A percentile compares a stretch with the other conserved stretches of the same genome.
These are phyloP conservation scores for Decapterus maruadsi DNA, from an alignment of 2,797 vertebrate genomes.

Conservation along the genomic window DNA sequence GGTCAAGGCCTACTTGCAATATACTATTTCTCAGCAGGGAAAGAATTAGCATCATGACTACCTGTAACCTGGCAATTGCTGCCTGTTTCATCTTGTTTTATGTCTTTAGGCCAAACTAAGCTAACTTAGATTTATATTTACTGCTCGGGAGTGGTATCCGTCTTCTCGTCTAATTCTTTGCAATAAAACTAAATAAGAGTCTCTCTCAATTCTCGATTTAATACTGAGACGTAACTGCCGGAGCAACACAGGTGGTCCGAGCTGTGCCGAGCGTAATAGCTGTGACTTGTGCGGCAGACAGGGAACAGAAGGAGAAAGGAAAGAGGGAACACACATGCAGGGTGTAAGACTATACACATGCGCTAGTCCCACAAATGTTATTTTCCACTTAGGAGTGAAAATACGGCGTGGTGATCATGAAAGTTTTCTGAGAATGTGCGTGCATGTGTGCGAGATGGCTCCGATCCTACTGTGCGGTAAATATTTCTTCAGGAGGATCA, in stretches of 20 bases:
- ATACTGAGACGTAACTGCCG: conserved; percentile 25
- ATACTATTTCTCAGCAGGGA: not conserved
- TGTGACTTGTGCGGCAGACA: conserved; percentile 27
- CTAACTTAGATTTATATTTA: not conserved
- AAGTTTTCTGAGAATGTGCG: conserved; percentile 37
- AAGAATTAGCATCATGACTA: not conserved
- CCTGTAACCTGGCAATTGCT: not conserved
- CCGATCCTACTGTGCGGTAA: conserved; percentile 56
- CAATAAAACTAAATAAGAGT: not conserved
- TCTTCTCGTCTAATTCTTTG: not conserved
- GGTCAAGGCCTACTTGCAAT: too few relatives aligned
- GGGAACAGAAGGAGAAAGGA: conserved; percentile 30
- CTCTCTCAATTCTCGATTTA: not conserved
- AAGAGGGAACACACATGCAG: conserved; percentile 35
- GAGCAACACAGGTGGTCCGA: conserved; percentile 31
- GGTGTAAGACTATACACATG: conserved; percentile 41
- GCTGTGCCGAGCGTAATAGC: conserved; percentile 32
- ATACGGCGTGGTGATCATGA: conserved; percentile 48
- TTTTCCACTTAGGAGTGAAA: conserved; percentile 67
- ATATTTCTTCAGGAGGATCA: conserved; percentile 70
- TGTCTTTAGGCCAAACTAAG: not conserved
- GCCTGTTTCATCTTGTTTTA: not conserved
- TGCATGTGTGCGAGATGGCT: conserved; percentile 37
- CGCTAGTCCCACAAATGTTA: conserved; percentile 31
- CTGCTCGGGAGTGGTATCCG: not conserved